phyloP scores from a whole-genome alignment of 2,888 invertebrate species.

The Lymantria dispar region DNA sequence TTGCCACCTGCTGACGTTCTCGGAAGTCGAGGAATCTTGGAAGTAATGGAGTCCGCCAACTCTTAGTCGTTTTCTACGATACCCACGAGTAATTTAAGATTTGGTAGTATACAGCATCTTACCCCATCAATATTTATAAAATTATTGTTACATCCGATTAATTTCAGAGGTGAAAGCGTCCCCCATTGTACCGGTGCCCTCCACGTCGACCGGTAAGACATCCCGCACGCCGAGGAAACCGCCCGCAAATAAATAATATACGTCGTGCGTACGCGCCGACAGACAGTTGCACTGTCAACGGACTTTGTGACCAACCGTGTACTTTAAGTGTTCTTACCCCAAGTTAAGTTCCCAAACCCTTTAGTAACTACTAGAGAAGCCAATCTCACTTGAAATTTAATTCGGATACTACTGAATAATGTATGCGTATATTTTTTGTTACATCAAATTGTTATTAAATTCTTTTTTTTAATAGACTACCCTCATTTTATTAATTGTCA shows the following conservation, averaged over 20 bases:
- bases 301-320: slow-evolving; percentile 33
- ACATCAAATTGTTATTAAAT: too few species aligned
- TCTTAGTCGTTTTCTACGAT: too few species aligned
- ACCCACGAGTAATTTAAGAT: too few species aligned
- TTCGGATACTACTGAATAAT: slow-evolving; percentile 10
- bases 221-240: slow-evolving; percentile 74
- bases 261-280: slow-evolving; percentile 16
- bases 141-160: not conserved
- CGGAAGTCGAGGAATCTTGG: too few species aligned
- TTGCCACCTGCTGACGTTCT: too few species aligned
- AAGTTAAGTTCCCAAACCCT: slow-evolving; percentile 27
- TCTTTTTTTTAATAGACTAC: too few species aligned
- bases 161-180: slow-evolving; percentile 60
- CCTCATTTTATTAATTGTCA: too few species aligned
- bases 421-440: not conserved
- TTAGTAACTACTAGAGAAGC: slow-evolving; percentile 12
- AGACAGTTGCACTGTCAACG: slow-evolving; percentile 22
- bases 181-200: slow-evolving; percentile 65
- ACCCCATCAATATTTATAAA: too few species aligned
- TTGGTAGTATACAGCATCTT: too few species aligned
- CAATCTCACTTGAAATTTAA: slow-evolving; percentile 11
- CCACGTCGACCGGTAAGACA: slow-evolving; percentile 73
- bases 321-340: slow-evolving; percentile 37
- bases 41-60: too few species aligned
- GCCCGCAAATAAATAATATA: slow-evolving; percentile 70